phyloP scores from a whole-genome alignment of 2,888 invertebrate genomes.

The Eupithecia abbreviata region DNA sequence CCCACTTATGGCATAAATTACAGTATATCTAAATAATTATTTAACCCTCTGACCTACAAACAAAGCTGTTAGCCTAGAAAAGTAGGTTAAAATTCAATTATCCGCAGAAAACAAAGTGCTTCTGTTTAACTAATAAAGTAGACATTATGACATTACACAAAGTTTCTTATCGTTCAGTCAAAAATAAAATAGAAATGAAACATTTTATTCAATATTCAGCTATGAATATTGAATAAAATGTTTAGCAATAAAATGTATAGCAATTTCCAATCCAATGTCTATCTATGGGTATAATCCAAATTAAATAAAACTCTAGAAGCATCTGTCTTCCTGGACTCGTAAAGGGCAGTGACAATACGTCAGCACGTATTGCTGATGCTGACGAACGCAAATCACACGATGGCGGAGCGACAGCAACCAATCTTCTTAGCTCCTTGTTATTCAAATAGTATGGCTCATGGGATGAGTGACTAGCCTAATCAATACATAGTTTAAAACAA shows the following conservation, averaged over 20 bases:
- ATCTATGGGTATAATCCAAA: slow-evolving; percentile 4
- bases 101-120: too few relatives aligned
- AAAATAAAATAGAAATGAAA: too few relatives aligned
- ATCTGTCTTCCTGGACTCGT: slow-evolving; percentile 22
- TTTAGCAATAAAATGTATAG: neutral
- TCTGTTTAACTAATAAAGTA: too few relatives aligned
- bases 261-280: neutral
- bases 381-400: slow-evolving; percentile 67
- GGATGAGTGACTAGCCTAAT: slow-evolving; percentile 8
- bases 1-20: too few relatives aligned
- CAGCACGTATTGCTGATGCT: slow-evolving; percentile 39
- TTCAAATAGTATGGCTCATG: slow-evolving; percentile 51
- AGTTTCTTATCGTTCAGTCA: too few relatives aligned
- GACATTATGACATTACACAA: too few relatives aligned
- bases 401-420: slow-evolving; percentile 60
- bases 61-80: too few relatives aligned
- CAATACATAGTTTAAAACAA: too few relatives aligned
- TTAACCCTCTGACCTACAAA: neutral
- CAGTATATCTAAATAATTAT: too few relatives aligned
- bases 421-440: slow-evolving; percentile 70
- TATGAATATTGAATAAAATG: neutral
- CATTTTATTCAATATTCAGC: neutral
- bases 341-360: slow-evolving; percentile 38
- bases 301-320: neutral
- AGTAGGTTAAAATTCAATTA: too few relatives aligned